Conservation (phyloP, 2,113 vertebrate species). For the Limanda limanda region DNA sequence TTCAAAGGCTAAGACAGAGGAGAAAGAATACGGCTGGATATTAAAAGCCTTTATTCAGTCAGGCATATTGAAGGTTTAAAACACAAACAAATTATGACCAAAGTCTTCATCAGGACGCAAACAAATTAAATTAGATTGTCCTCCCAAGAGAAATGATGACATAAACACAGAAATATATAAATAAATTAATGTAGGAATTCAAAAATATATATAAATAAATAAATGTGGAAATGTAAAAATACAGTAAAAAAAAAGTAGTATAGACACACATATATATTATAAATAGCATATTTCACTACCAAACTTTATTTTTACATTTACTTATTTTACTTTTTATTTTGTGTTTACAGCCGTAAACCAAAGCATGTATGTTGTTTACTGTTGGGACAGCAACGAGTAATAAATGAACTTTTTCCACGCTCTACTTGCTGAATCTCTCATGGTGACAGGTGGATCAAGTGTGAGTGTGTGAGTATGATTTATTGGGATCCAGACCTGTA, state of each 20-base stretch:
- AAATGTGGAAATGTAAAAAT: no score
- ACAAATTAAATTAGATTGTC: neutral
- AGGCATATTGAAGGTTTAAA: neutral
- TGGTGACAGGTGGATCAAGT: constrained; percentile 58
- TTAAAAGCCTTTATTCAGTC: constrained; percentile 1
- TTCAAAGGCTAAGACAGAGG: neutral
- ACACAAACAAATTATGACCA: neutral
- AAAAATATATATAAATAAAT: no score
- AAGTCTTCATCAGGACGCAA: neutral
- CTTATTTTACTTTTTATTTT: no score
- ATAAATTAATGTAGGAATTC: no score
- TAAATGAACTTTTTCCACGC: constrained; percentile 63
- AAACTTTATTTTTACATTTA: no score
- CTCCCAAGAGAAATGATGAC: neutral
- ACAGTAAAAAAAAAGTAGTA: no score
- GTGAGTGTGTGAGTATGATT: constrained; percentile 65
- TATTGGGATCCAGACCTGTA: constrained; percentile 60
- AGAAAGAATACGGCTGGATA: neutral
- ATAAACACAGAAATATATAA: neutral
- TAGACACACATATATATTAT: no score
- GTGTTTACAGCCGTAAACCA: neutral
- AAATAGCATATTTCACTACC: no score
- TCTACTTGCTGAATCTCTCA: constrained; percentile 71
- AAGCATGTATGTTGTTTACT: constrained; percentile 21
- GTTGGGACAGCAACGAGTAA: constrained; percentile 67